A percentile compares a stretch with the other conserved stretches of the same genome.
Evolutionary conservation across 2,888 invertebrate genomes (phyloP).

Genomic region (Molorchus minor): DNA sequence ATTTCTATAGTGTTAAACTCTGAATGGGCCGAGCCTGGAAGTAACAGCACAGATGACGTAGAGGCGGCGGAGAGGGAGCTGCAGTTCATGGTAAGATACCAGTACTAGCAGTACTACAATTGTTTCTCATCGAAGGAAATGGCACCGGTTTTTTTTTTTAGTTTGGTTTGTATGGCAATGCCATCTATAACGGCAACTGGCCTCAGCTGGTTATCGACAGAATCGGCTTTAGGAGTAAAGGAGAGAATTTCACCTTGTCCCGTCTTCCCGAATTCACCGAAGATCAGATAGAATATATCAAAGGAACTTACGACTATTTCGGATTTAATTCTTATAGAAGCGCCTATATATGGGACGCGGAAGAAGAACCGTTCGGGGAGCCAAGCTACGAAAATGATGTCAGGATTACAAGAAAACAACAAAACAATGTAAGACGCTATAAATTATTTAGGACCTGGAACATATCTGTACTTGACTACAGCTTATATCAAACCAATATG

Average conservation of each 20-base stretch:
- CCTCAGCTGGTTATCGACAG: slow-evolving; percentile 71
- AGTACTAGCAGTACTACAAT: too few species aligned
- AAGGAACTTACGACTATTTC: slow-evolving; percentile 39
- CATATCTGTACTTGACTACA: too few species aligned
- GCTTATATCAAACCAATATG: too few species aligned
- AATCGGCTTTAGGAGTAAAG: slow-evolving; percentile 67
- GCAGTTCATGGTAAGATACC: slow-evolving; percentile 64
- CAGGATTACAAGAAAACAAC: too few species aligned
- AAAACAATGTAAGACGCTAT: too few species aligned
- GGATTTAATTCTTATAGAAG: background rate
- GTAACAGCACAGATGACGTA: slow-evolving; percentile 64
- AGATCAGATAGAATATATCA: slow-evolving; percentile 69
- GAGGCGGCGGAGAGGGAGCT: slow-evolving; percentile 70
- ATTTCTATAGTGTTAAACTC: slow-evolving; percentile 58
- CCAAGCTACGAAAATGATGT: background rate
- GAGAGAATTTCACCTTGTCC: slow-evolving; percentile 64
- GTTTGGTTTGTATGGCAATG: slow-evolving; percentile 61
- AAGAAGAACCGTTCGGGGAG: background rate
- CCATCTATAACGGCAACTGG: slow-evolving; percentile 72
- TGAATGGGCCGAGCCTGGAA: slow-evolving; percentile 70
- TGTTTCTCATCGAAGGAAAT: too few species aligned
- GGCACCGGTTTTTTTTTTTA: slow-evolving; percentile 31
- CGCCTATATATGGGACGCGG: background rate
- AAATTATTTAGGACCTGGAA: too few species aligned
- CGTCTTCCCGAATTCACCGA: slow-evolving; percentile 71